Evolutionary conservation across 2,888 invertebrate species (phyloP).

Genomic region (Diloba caeruleocephala): DNA sequence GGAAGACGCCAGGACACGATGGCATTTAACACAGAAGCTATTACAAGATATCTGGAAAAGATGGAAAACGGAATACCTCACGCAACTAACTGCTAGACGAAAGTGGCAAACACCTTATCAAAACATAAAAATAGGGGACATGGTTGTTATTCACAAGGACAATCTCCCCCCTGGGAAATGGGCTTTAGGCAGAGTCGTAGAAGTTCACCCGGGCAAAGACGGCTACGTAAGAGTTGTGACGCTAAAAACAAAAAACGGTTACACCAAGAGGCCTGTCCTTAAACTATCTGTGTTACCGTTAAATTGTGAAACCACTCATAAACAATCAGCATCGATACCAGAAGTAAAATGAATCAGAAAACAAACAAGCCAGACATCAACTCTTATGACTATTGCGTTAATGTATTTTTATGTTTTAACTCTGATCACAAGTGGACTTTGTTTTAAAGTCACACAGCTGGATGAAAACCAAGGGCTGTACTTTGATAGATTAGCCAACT

Average conservation of each 20-base stretch:
- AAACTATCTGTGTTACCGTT: too few species aligned
- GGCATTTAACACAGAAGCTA: not conserved
- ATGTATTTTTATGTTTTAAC: too few species aligned
- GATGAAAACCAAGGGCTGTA: too few species aligned
- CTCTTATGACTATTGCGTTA: too few species aligned
- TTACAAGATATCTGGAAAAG: not conserved
- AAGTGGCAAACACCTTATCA: not conserved
- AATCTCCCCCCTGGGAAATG: slow-evolving; percentile 3
- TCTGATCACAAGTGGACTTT: too few species aligned
- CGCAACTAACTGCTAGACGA: not conserved
- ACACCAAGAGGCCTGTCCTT: not conserved
- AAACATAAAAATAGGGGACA: not conserved
- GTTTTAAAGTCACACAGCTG: too few species aligned
- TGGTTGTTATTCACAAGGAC: not conserved
- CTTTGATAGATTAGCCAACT: too few species aligned
- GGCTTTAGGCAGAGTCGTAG: slow-evolving; percentile 3
- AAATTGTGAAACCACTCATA: too few species aligned
- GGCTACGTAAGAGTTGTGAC: not conserved
- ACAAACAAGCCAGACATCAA: too few species aligned
- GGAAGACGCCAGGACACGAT: slow-evolving; percentile 1
- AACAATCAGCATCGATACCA: too few species aligned
- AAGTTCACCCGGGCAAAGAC: not conserved
- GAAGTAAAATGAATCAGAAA: too few species aligned
- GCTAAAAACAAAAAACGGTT: not conserved
- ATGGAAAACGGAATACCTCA: not conserved